Evolutionary conservation across 1,140 invertebrate species (phyloP), one percentile per base, ranked within the genome.

Genomic region (Scaptodrosophila lebanonensis): DNA sequence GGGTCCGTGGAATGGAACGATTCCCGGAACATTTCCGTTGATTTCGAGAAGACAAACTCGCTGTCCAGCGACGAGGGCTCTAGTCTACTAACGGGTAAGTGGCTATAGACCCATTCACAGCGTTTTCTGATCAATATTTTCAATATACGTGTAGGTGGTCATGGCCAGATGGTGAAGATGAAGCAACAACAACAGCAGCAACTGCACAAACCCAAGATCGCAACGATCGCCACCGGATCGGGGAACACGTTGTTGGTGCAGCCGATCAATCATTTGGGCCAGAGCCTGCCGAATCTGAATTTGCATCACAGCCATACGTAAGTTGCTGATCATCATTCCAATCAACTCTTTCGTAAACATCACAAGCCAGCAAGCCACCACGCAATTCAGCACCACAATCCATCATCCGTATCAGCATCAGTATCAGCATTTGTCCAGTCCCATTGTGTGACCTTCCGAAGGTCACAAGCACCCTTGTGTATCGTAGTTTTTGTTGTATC

Each of bases 1-100:
- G 92, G 92, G 58, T 93, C 92, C 27, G 91, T 93, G 47, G 93
- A 93, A 76, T 92, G 93, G 91, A 92, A 93, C 71, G 92, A 89
- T 59, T 89, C 88, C 1, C 77, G 87, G 9, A 88, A 87, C 40
- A 87, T 89, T 5, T 89, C 89, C 1, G 85, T 89, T 12, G 88
- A 89, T 30, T 88, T 88, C 59, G 89, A 89, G 36, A 87, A 89
- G 58, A 88, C 89, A 11, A 89, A 88, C 49, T 89, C 89, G 11
- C 76, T 89, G 66, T 89, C 89, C 32, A 89, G 88, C 62, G 89
- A 89, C 62, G 88, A 89, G 62, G 88, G 89, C 42, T 85, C 69
- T 72, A 85, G 49, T 68, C 57, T 66, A 17, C 58, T 73, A 52
- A 60, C 65, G 60, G 77, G 83, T 85, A 29, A 50, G 65, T 53